Percentiles rank a stretch among this genome's conserved stretches.
Evolutionary conservation across 1,140 invertebrate genomes (phyloP).

Genomic region (Battus philenor): DNA sequence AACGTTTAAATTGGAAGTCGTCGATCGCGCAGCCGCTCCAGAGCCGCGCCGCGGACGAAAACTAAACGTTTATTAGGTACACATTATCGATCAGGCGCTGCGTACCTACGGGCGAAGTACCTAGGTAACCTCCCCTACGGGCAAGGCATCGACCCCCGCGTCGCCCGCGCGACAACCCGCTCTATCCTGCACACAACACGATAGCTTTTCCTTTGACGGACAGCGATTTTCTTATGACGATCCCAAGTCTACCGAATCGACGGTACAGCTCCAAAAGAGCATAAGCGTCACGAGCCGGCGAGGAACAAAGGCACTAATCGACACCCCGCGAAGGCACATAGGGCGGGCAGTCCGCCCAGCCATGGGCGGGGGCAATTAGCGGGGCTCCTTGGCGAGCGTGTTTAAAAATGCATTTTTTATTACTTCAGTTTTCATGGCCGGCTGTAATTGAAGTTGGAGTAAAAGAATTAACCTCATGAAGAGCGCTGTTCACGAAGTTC

Average conservation of each 20-base stretch:
- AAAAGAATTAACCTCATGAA: constrained; percentile 15
- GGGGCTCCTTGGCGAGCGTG: constrained; percentile 32
- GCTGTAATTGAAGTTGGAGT: constrained; percentile 19
- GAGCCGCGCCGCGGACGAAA: constrained; percentile 45
- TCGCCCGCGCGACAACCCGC: constrained; percentile 24
- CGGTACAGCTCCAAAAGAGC: constrained; percentile 50
- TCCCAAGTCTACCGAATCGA: constrained; percentile 48
- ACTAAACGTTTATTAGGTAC: constrained; percentile 39
- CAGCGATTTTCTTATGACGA: constrained; percentile 50
- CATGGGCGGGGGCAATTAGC: constrained; percentile 64
- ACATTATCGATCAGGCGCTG: constrained; percentile 53
- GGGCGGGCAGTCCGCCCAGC: constrained; percentile 54
- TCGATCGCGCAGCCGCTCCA: background rate
- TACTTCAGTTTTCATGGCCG: constrained; percentile 35
- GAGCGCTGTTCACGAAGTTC: no score
- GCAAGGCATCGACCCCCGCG: constrained; percentile 47
- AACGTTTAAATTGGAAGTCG: no score
- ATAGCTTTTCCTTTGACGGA: constrained; percentile 36
- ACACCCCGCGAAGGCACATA: constrained; percentile 20
- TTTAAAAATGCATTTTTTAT: constrained; percentile 59
- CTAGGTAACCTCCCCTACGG: constrained; percentile 48
- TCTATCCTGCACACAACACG: constrained; percentile 27
- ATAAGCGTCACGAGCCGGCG: constrained; percentile 47
- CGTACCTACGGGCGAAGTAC: constrained; percentile 65
- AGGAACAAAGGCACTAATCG: constrained; percentile 47